These are phyloP conservation scores for Toxotes jaculatrix DNA, from an alignment of 2,113 vertebrate genomes.

Conservation along the genomic window DNA sequence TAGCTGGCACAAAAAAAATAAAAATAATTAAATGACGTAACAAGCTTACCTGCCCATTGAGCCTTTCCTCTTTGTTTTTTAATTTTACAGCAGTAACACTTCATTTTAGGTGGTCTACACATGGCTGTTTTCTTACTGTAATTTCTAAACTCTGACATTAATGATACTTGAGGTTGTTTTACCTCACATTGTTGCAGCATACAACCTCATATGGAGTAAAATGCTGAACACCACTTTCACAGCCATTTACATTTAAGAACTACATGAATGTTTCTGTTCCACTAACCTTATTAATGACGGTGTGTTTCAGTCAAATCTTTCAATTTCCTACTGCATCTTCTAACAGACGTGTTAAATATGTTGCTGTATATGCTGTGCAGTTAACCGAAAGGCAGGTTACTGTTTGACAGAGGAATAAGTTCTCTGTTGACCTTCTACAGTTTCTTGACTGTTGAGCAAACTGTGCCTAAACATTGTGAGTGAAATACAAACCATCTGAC, in stretches of 20 bases:
- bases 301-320: not conserved
- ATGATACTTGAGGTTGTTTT: not conserved
- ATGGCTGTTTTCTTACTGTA: not conserved
- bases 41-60: not conserved
- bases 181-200: not conserved
- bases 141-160: too few species aligned
- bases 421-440: not conserved
- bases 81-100: not conserved
- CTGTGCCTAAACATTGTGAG: conserved; percentile 21
- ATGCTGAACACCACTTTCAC: not conserved
- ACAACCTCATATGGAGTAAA: not conserved
- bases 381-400: not conserved
- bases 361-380: not conserved
- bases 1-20: not conserved
- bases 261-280: not conserved
- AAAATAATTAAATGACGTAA: not conserved
- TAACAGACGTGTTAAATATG: not conserved
- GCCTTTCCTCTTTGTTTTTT: not conserved
- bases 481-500: conserved; percentile 16
- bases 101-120: not conserved
- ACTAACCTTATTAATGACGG: not conserved
- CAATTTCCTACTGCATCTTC: not conserved
- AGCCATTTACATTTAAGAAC: not conserved
- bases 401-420: not conserved
- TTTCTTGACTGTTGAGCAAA: not conserved